Conservation (phyloP, 2,113 vertebrate species). For the Ctenomys sociabilis region DNA sequence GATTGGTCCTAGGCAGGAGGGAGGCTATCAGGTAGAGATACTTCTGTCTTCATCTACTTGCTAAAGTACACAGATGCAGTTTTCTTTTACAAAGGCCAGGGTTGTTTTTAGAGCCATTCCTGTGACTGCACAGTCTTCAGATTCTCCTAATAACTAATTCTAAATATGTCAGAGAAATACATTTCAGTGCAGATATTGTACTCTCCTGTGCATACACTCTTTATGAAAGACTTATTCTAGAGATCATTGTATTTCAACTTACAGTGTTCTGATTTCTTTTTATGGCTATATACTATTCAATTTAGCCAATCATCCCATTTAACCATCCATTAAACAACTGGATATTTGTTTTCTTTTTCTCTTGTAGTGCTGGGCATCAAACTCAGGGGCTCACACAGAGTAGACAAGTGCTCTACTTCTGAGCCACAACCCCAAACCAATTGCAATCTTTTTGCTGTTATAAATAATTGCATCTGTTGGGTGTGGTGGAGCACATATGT, state of each 20-base stretch:
- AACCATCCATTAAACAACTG: neutral
- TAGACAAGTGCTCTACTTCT: neutral
- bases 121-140: neutral
- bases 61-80: neutral
- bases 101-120: neutral
- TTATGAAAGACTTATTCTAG: neutral
- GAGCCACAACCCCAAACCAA: neutral
- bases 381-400: neutral
- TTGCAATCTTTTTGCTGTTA: neutral
- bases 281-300: neutral
- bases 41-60: neutral
- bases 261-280: constrained; percentile 6
- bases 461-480: no score
- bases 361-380: neutral
- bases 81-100: neutral
- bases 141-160: neutral
- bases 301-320: neutral
- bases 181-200: neutral
- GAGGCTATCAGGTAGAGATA: neutral
- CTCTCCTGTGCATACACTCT: neutral
- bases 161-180: neutral
- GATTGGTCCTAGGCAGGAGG: neutral
- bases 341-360: constrained; percentile 11
- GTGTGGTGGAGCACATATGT: neutral
- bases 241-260: neutral